Percentiles rank a stretch among this genome's conserved stretches.
These are phyloP conservation scores for Drosophila eugracilis DNA, from an alignment of 1,140 invertebrate genomes.

Conservation along the genomic window DNA sequence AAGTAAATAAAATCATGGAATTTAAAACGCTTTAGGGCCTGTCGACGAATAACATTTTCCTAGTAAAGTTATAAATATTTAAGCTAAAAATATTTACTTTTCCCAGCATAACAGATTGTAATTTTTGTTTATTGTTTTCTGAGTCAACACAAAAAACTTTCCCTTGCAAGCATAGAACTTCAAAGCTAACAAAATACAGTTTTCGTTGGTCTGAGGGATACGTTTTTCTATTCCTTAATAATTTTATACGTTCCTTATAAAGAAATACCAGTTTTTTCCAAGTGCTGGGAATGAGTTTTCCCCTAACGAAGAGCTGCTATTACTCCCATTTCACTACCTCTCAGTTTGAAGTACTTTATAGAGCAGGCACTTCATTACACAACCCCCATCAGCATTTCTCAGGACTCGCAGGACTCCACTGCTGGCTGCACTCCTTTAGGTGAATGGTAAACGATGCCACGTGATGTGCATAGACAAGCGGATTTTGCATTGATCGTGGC, in stretches of 20 bases:
- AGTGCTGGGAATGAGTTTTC: constrained; percentile 9
- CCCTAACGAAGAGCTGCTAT: constrained; percentile 20
- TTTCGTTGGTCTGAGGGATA: neutral
- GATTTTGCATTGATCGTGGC: constrained; percentile 63
- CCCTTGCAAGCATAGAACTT: neutral
- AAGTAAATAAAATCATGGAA: too few species aligned
- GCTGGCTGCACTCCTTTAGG: too few species aligned
- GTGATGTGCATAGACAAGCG: constrained; percentile 70
- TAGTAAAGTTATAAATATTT: too few species aligned
- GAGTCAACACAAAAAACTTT: neutral
- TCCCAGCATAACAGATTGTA: too few species aligned
- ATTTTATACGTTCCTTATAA: neutral
- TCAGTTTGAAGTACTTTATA: constrained; percentile 10
- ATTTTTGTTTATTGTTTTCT: neutral
- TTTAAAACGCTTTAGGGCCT: too few species aligned
- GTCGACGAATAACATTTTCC: too few species aligned
- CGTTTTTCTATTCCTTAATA: neutral
- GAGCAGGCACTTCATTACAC: constrained; percentile 34
- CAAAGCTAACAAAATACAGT: neutral
- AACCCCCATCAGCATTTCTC: constrained; percentile 24
- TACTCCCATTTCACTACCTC: constrained; percentile 29
- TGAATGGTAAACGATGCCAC: constrained; percentile 71
- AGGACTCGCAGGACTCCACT: neutral
- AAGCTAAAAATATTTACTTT: too few species aligned
- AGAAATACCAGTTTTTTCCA: neutral